A percentile compares a stretch with the other conserved stretches of the same genome.
phyloP scores from a whole-genome alignment of 2,888 invertebrate species.

The Acleris sparsana region DNA sequence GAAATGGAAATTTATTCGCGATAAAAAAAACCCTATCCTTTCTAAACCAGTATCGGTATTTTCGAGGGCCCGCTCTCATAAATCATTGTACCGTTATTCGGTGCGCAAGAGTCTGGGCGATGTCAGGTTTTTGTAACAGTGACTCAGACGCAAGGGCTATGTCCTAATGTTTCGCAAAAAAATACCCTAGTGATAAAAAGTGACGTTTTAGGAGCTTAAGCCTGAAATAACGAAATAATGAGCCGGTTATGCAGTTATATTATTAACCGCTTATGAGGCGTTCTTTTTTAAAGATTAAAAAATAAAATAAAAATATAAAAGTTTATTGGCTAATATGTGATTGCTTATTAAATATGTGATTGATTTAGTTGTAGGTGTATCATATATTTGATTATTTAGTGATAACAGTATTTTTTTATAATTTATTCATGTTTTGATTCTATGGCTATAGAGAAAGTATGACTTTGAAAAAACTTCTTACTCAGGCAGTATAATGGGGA shows the following conservation, averaged over 20 bases:
- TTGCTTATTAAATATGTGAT: no score
- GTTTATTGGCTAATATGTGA: no score
- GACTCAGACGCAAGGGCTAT: constrained; percentile 33
- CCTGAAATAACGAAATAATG: constrained; percentile 8
- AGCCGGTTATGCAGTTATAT: no score
- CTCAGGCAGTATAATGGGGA: not conserved
- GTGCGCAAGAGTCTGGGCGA: constrained; percentile 29
- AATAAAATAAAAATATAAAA: no score
- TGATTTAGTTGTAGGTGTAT: no score
- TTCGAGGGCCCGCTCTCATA: constrained; percentile 47
- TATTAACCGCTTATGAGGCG: no score
- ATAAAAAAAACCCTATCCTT: constrained; percentile 31
- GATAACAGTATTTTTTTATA: no score
- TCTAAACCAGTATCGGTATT: constrained; percentile 35
- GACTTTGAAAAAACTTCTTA: not conserved
- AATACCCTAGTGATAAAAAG: constrained; percentile 18
- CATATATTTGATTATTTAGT: no score
- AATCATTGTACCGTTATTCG: constrained; percentile 63
- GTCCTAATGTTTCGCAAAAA: constrained; percentile 33
- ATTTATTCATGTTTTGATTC: not conserved
- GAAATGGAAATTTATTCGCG: constrained; percentile 33
- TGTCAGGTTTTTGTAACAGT: constrained; percentile 30
- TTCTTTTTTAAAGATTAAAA: no score
- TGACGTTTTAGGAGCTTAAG: constrained; percentile 1
- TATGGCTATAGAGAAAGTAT: not conserved